Base-by-base conservation (phyloP, 92 coral and sea anemone species). In the Galaxea fascicularis region DNA sequence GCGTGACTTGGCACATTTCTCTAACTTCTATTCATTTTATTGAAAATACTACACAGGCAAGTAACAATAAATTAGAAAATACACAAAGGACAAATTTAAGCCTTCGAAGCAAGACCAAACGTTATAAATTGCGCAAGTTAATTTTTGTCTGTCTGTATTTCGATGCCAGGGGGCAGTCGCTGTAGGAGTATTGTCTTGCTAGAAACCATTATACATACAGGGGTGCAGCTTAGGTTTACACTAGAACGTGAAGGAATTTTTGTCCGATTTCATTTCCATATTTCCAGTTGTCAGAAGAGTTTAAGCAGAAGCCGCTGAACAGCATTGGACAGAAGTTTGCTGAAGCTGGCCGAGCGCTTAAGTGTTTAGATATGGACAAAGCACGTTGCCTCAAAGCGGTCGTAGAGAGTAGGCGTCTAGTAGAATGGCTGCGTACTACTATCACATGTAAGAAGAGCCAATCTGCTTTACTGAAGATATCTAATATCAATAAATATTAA, bases 401-500 rank as follows among this genome's bases (percentile, higher is more conserved):
- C 70, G 85, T 85, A 4, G 79, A 93, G 21, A 82, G 95, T 39
- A 80, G 51, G 24, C 88, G 86, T 5, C 83, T 93, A 27, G 87
- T 93, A 12, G 79, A 85, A 25, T 93, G 95, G 95, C 86, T 93
- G 13, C 82, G 89, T 27, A 78, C 73, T 24, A 93, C 95, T 21
- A 93, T 93, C 52, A 90, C 67, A 65, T 89, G 95, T 90, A 51
- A 85, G 86, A 17, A 14, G n/a, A 35, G 29, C 4, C 30, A 24
- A 3, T 12, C 10, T 20, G 68, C 11, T 10, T 0, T n/a, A n/a
- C 15, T 21, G 29, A 67, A 21, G 16, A 16, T 57, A 35, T 35
- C 2, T 35, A 35, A 35, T 57, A 8, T 4, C 22, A 3, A 57
- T 25, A n/a, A n/a, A n/a, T n/a, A n/a, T n/a, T n/a, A n/a, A n/a